Base-by-base conservation (phyloP, 2,888 invertebrate genomes). In the Cyclophora albipunctata region DNA sequence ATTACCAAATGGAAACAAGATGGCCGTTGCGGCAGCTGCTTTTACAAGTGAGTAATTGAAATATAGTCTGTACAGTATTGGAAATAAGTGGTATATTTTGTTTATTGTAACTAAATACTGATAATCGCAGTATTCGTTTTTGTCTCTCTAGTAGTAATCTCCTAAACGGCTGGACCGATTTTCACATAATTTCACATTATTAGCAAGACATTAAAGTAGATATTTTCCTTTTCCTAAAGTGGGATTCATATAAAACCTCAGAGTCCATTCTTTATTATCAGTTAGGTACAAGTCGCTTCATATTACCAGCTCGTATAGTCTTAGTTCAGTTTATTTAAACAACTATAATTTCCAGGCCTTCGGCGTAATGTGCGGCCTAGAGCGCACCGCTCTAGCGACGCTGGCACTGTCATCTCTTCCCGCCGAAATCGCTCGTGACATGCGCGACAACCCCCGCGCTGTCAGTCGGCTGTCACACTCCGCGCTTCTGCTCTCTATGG, bases 1-100 rank as follows among this genome's bases (percentile, higher is more conserved):
- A 97, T 87, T 98, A 98, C 81, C 98, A 98, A 89, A 98, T 98
- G 98, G 98, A 98, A 81, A 92, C 94, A 0, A 89, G 96, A 57
- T 96, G 96, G 96, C 93, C 94, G 0, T 93, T 97, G 53, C 91
- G 97, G 57, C 93, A 95, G 69, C 88, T 95, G 5, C 85, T 98
- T 43, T 82, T 98, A 51, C 86, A 89, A 80, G 89, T 88, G 62
- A 46, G 7, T 20, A 42, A 4, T 42, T 3, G 4, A 42, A 5
- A 5, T 7, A 4, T 20, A 20, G 20, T 20, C 20, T 20, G 20
- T 20, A 20, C 20, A 20, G 20, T 20, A 20, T 20, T 20, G 2
- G 20, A 20, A 20, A 20, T 20, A 20, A 20, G 2, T 20, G 20
- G 20, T 20, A 20, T 20, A 20, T 20, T 20, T 20, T 20, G 20